These are phyloP conservation scores for Tenrec ecaudatus DNA, from an alignment of 2,113 vertebrate genomes.

Conservation along the genomic window DNA sequence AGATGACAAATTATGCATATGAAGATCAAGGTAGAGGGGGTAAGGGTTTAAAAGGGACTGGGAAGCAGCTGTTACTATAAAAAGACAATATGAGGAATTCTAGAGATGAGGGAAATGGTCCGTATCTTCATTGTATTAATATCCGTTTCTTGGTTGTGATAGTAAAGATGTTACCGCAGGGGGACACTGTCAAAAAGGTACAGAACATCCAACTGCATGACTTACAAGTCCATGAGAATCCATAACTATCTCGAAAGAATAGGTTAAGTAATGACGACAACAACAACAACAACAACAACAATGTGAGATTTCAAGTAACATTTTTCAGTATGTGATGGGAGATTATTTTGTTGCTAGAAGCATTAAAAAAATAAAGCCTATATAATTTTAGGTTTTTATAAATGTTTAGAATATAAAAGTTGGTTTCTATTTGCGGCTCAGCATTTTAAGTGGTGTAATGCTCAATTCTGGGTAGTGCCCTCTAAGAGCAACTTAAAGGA, in stretches of 20 bases:
- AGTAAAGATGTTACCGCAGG: neutral
- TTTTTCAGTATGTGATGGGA: constrained; percentile 6
- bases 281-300: neutral
- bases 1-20: constrained; percentile 16
- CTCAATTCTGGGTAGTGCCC: neutral
- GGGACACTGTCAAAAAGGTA: neutral
- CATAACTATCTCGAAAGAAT: constrained; percentile 10
- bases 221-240: neutral
- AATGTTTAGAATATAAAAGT: constrained; percentile 18
- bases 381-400: constrained; percentile 60
- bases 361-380: constrained; percentile 13
- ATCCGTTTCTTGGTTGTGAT: neutral
- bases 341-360: constrained; percentile 19
- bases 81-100: neutral
- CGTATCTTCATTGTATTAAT: neutral
- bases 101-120: neutral
- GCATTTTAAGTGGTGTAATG: constrained; percentile 30
- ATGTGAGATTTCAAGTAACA: neutral
- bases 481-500: constrained; percentile 33
- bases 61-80: neutral
- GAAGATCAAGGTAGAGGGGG: neutral
- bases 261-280: constrained; percentile 45
- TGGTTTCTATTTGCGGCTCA: constrained; percentile 57
- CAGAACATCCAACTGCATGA: neutral
- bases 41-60: neutral